Evolutionary conservation across 2,797 vertebrate genomes (phyloP).

Genomic region (Danionella dracula): DNA sequence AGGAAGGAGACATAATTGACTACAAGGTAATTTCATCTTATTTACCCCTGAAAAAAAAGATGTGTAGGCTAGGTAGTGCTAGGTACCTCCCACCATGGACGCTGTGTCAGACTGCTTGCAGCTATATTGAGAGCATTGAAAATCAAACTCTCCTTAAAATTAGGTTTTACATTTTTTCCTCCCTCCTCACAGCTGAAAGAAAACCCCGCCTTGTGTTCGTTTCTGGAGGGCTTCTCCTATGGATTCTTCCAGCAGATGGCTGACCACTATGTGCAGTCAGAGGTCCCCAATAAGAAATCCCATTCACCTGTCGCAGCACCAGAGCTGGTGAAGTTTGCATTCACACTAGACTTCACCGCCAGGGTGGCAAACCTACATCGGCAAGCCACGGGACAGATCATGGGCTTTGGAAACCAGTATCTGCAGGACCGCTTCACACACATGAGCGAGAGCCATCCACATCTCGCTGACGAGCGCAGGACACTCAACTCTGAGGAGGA

Average conservation of each 20-base stretch:
- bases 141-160: too few species aligned
- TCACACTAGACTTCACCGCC: slow-evolving; percentile 76
- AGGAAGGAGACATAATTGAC: slow-evolving; percentile 73
- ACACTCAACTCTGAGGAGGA: neutral
- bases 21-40: slow-evolving; percentile 69
- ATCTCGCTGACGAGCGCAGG: neutral
- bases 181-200: slow-evolving; percentile 72
- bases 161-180: neutral
- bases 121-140: too few species aligned
- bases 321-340: slow-evolving; percentile 76
- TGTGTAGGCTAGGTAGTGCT: too few species aligned
- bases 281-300: slow-evolving; percentile 30
- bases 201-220: slow-evolving; percentile 63
- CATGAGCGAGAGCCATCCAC: slow-evolving; percentile 35
- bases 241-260: slow-evolving; percentile 79
- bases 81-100: too few species aligned
- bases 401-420: slow-evolving; percentile 76
- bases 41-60: neutral
- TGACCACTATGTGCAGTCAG: slow-evolving; percentile 65
- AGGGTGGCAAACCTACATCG: slow-evolving; percentile 68
- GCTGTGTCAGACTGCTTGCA: too few species aligned
- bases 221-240: slow-evolving; percentile 75
- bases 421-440: slow-evolving; percentile 70
- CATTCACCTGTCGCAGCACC: slow-evolving; percentile 47
- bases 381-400: slow-evolving; percentile 73